A percentile compares a stretch with the other conserved stretches of the same genome.
Evolutionary conservation across 2,113 vertebrate species (phyloP).

Genomic region (Noctilio leporinus): DNA sequence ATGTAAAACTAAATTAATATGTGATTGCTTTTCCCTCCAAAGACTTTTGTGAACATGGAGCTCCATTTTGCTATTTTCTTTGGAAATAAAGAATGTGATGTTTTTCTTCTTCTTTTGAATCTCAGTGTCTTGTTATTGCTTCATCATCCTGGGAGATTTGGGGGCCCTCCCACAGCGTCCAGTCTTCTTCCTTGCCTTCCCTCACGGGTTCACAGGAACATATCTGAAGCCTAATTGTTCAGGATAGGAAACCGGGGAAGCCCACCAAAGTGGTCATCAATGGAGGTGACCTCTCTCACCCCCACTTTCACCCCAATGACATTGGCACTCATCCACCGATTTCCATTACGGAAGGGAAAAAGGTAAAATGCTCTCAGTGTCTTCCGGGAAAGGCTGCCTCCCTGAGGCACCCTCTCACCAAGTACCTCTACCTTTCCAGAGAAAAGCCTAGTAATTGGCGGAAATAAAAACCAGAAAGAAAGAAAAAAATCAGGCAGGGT

Average conservation of each 20-base stretch:
- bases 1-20: constrained; percentile 73
- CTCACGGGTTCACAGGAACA: not conserved
- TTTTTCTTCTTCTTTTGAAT: constrained; percentile 36
- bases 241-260: not conserved
- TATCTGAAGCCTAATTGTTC: not conserved
- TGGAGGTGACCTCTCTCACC: not conserved
- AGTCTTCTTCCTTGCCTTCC: not conserved
- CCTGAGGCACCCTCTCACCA: not conserved
- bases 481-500: not conserved
- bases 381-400: not conserved
- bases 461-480: not conserved
- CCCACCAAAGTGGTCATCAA: not conserved
- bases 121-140: constrained; percentile 19
- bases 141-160: not conserved
- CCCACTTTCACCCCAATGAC: not conserved
- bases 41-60: constrained; percentile 52
- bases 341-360: not conserved
- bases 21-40: constrained; percentile 54
- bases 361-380: not conserved
- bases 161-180: not conserved
- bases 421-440: not conserved
- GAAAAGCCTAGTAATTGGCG: not conserved
- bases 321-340: not conserved
- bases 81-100: constrained; percentile 58
- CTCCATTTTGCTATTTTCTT: constrained; percentile 48